Conservation (phyloP, 2,113 vertebrate species). For the Forbesichthys agassizii region DNA sequence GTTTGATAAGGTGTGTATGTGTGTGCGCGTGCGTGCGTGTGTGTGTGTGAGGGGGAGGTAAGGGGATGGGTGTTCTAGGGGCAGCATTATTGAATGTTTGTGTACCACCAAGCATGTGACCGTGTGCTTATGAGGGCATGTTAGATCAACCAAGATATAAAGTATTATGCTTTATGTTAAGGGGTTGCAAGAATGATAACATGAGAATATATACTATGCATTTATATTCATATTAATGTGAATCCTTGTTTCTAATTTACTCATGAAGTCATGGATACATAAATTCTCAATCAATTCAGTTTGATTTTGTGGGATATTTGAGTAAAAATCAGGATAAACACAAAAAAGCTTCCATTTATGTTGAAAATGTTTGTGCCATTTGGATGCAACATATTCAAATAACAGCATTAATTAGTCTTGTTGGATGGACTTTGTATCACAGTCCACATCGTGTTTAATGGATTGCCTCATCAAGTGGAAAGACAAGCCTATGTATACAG, state of each 20-base stretch:
- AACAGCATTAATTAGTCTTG: background rate
- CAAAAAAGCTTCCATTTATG: background rate
- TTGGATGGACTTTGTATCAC: constrained; percentile 27
- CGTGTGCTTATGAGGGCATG: background rate
- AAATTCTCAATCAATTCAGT: no score
- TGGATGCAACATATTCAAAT: background rate
- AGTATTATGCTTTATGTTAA: no score
- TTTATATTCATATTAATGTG: no score
- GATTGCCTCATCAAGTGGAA: background rate
- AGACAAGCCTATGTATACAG: no score
- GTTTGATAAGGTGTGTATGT: background rate
- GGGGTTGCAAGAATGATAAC: no score
- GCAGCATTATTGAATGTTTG: background rate
- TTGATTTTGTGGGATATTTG: no score
- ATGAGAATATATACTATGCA: no score
- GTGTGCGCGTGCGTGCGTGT: background rate
- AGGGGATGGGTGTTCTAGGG: background rate
- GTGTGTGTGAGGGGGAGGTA: background rate
- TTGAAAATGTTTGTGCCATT: background rate
- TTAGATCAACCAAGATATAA: no score
- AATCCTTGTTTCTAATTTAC: no score
- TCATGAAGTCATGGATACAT: no score
- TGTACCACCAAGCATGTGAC: constrained; percentile 4
- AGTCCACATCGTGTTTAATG: constrained; percentile 12
- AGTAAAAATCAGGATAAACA: no score